Evolutionary conservation across 2,888 invertebrate genomes (phyloP).

Genomic region (Orgyia antiqua): DNA sequence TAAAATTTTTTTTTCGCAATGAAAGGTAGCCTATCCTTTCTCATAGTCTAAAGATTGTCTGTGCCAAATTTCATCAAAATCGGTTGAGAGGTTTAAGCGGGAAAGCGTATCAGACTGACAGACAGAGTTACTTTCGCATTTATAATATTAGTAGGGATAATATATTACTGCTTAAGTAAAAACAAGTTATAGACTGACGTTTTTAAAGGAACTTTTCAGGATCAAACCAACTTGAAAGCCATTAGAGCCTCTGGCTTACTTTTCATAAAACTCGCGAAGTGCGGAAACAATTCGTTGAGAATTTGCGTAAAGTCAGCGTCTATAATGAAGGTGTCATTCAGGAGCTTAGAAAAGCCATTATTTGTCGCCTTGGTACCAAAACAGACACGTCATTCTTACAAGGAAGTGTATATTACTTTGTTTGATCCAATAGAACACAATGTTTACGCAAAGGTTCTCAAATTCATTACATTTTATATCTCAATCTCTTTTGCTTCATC

Average conservation of each 20-base stretch:
- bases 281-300: slow-evolving; percentile 49
- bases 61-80: too few relatives aligned
- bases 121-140: too few relatives aligned
- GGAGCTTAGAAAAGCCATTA: slow-evolving; percentile 43
- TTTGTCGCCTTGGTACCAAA: slow-evolving; percentile 32
- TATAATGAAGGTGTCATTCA: slow-evolving; percentile 66
- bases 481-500: slow-evolving; percentile 44
- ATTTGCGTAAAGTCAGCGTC: slow-evolving; percentile 55
- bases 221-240: slow-evolving; percentile 24
- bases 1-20: too few relatives aligned
- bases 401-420: slow-evolving; percentile 24
- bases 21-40: too few relatives aligned
- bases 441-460: too few relatives aligned
- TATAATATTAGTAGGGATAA: too few relatives aligned
- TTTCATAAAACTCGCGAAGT: slow-evolving; percentile 31
- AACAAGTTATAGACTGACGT: too few relatives aligned
- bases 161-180: too few relatives aligned
- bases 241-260: slow-evolving; percentile 29
- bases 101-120: too few relatives aligned
- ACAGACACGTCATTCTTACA: slow-evolving; percentile 36
- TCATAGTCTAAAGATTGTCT: too few relatives aligned
- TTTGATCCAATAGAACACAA: slow-evolving; percentile 26
- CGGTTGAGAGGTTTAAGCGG: too few relatives aligned
- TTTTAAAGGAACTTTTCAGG: slow-evolving; percentile 24
- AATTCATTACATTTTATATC: slow-evolving; percentile 33